phyloP scores from a whole-genome alignment of 1,140 invertebrate species.

The Copidosoma floridanum region DNA sequence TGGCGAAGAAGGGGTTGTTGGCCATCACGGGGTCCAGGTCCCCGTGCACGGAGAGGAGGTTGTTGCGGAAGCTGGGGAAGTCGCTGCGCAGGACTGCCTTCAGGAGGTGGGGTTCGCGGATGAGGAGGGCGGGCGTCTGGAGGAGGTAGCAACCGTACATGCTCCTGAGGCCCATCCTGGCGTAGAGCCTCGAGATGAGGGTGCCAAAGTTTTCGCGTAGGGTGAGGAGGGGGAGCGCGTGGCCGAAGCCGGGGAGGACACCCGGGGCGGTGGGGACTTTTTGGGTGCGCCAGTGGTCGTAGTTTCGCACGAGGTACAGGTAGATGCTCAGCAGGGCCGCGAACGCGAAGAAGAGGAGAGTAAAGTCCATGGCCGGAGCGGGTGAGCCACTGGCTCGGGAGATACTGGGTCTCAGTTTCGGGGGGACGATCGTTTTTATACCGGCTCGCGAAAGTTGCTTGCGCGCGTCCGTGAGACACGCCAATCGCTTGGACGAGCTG shows the following conservation, averaged over 20 bases:
- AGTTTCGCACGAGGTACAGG: constrained; percentile 36
- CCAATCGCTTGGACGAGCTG: no score
- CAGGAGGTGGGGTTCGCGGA: constrained; percentile 44
- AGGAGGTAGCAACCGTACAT: constrained; percentile 45
- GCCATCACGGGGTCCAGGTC: constrained; percentile 32
- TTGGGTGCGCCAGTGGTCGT: constrained; percentile 49
- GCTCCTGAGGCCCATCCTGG: constrained; percentile 21
- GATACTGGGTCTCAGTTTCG: no score
- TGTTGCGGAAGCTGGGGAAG: constrained; percentile 35
- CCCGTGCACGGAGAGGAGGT: constrained; percentile 11
- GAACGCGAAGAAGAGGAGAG: no score
- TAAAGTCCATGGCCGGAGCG: no score
- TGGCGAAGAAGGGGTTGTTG: constrained; percentile 39
- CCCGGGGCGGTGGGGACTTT: constrained; percentile 46
- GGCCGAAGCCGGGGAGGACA: constrained; percentile 23
- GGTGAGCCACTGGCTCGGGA: no score
- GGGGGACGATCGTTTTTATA: background rate
- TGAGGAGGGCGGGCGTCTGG: constrained; percentile 35
- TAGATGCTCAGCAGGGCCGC: background rate
- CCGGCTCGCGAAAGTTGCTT: no score
- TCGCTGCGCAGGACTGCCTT: constrained; percentile 44
- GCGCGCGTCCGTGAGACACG: no score
- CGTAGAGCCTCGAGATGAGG: constrained; percentile 22
- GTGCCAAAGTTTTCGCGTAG: constrained; percentile 21
- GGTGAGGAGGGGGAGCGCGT: constrained; percentile 16